Evolutionary conservation across 2,888 invertebrate genomes (phyloP).

Genomic region (Beris chalybata): DNA sequence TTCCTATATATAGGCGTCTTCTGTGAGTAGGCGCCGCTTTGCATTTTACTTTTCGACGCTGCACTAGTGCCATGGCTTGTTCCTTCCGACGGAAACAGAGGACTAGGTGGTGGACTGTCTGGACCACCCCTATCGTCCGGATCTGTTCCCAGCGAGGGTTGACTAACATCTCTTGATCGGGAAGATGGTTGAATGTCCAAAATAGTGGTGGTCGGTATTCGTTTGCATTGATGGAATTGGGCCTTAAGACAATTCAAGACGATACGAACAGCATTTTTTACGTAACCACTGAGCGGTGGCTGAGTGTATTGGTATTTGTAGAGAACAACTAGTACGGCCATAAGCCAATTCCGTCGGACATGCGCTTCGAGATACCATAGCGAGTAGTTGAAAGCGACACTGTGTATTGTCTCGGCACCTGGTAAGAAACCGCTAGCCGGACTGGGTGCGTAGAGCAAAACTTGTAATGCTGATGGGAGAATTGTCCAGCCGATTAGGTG

Average conservation of each 20-base stretch:
- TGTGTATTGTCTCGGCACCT: constrained; percentile 63
- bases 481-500: constrained; percentile 89
- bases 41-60: constrained; percentile 56
- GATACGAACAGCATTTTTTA: constrained; percentile 81
- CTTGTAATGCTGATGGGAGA: constrained; percentile 78
- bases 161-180: constrained; percentile 66
- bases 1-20: constrained; percentile 60
- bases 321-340: constrained; percentile 86
- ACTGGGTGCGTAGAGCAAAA: constrained; percentile 82
- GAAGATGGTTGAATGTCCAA: constrained; percentile 69
- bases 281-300: constrained; percentile 69
- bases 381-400: constrained; percentile 68
- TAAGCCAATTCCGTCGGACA: constrained; percentile 88
- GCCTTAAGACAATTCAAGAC: constrained; percentile 90
- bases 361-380: constrained; percentile 87
- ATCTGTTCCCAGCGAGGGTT: constrained; percentile 73
- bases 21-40: constrained; percentile 66
- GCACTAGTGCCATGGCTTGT: constrained; percentile 56
- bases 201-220: constrained; percentile 78
- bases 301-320: constrained; percentile 89
- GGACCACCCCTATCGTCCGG: constrained; percentile 60
- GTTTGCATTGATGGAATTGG: constrained; percentile 88
- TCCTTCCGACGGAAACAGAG: constrained; percentile 64
- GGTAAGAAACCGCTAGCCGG: constrained; percentile 64
- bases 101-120: constrained; percentile 64